Conservation (phyloP, 2,113 vertebrate genomes). For the Microcebus ravelobensis region DNA sequence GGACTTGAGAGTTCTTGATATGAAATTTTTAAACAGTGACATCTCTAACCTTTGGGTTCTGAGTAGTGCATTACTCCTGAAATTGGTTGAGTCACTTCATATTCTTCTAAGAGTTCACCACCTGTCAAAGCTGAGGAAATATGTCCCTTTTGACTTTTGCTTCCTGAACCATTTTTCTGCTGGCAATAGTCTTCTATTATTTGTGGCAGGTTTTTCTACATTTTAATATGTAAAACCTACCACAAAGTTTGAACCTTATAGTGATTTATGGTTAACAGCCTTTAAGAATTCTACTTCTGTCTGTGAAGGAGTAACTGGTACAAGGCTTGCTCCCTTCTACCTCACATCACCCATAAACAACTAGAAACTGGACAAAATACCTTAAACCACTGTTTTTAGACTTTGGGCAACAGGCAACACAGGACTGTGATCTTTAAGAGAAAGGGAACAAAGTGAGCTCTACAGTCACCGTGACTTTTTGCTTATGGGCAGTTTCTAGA, state of each 20-base stretch:
- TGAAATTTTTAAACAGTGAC: slow-evolving; percentile 59
- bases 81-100: slow-evolving; percentile 75
- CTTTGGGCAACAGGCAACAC: neutral
- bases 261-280: slow-evolving; percentile 43
- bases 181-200: slow-evolving; percentile 53
- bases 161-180: slow-evolving; percentile 43
- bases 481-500: neutral
- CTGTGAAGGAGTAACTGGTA: slow-evolving; percentile 34
- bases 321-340: neutral
- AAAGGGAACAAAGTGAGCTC: neutral
- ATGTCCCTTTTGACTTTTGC: slow-evolving; percentile 61
- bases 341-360: neutral
- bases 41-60: slow-evolving; percentile 68
- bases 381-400: slow-evolving; percentile 14
- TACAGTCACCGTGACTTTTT: neutral
- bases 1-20: slow-evolving; percentile 44
- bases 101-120: slow-evolving; percentile 56
- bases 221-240: slow-evolving; percentile 55
- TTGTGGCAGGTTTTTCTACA: slow-evolving; percentile 50
- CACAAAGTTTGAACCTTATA: slow-evolving; percentile 57
- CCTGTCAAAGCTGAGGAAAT: slow-evolving; percentile 62
- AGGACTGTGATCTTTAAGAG: slow-evolving; percentile 11
- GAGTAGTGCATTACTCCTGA: slow-evolving; percentile 35
- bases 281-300: slow-evolving; percentile 32
- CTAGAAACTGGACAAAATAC: slow-evolving; percentile 29